Base-by-base conservation (phyloP, 2,113 vertebrate species). In the Zingel zingel region DNA sequence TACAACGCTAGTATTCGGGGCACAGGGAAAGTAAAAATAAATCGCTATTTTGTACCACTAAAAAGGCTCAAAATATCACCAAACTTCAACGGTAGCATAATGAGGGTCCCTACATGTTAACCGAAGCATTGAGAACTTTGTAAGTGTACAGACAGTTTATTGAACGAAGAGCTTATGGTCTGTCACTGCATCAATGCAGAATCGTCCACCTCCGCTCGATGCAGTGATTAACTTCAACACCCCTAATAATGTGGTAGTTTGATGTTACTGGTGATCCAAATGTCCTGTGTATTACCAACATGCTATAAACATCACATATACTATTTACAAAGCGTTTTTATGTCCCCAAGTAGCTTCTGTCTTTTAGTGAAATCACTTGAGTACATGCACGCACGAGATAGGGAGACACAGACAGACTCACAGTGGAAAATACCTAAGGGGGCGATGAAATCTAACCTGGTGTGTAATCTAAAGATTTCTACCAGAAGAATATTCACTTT, bases 401-500 rank as follows among this genome's bases (percentile, higher is more conserved):
- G 30, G 53, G 18, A 86, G 36, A 57, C 69, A 68, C 69, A 61
- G 48, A 86, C 23, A 79, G 66, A 78, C 78, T 69, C 70, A 19
- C 66, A 48, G 67, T 25, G 66, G 47, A 69, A 78, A 86, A 83
- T 79, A 85, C 90, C 86, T 88, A 47, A 54, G 88, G 91, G 89
- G 89, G n/a, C 58, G 71, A 91, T 90, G 74, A 78, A 86, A 86
- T 90, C 91, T 87, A 89, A 91, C 85, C 85, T 74, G 83, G 33
- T 86, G 61, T 93, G 88, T 91, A 83, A 93, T 93, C 85, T 83
- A 72, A 82, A 86, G 85, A 92, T 91, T 85, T 88, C 83, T 67
- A 89, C 87, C 86, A 84, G 74, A 91, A 86, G 88, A 92, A 89
- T 88, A 88, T 88, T 91, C 87, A 87, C 82, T 91, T 88, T 56